Conservation (phyloP, 1,140 invertebrate species). For the Drosophila rhopaloa region DNA sequence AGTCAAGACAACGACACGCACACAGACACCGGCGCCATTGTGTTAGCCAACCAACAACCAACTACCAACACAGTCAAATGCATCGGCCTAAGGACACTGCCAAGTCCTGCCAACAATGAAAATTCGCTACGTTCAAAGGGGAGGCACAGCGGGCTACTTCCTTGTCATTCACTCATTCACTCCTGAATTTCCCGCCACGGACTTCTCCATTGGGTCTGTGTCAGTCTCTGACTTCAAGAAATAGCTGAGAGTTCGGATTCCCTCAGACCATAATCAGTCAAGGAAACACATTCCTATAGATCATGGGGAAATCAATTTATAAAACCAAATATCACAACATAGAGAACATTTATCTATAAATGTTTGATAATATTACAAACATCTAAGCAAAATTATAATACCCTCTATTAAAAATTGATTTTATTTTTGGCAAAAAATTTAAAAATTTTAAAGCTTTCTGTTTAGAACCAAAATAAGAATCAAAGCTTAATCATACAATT, state of each 20-base stretch:
- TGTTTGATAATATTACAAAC: too few species aligned
- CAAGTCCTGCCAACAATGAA: conserved; percentile 67
- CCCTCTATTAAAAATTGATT: too few species aligned
- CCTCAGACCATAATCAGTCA: neutral
- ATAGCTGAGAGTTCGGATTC: conserved; percentile 1
- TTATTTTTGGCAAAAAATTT: neutral
- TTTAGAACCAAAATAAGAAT: too few species aligned
- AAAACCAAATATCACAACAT: conserved; percentile 2
- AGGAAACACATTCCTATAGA: neutral
- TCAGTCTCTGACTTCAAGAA: conserved; percentile 5
- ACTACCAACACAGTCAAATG: conserved; percentile 47
- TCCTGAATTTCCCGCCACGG: conserved; percentile 35
- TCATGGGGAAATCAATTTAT: conserved; percentile 11
- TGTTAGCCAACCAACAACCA: conserved; percentile 19
- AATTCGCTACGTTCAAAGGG: conserved; percentile 5
- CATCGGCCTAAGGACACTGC: conserved; percentile 65
- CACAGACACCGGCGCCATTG: conserved; percentile 20
- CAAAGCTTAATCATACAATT: too few species aligned
- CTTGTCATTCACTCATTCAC: conserved; percentile 43
- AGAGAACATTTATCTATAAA: neutral
- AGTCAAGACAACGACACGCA: conserved; percentile 59
- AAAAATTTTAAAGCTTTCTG: neutral
- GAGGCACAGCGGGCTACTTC: conserved; percentile 44
- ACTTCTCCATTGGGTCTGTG: conserved; percentile 2
- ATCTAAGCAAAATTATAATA: too few species aligned